phyloP scores from a whole-genome alignment of 2,888 invertebrate genomes.

The Erpobdella octoculata region DNA sequence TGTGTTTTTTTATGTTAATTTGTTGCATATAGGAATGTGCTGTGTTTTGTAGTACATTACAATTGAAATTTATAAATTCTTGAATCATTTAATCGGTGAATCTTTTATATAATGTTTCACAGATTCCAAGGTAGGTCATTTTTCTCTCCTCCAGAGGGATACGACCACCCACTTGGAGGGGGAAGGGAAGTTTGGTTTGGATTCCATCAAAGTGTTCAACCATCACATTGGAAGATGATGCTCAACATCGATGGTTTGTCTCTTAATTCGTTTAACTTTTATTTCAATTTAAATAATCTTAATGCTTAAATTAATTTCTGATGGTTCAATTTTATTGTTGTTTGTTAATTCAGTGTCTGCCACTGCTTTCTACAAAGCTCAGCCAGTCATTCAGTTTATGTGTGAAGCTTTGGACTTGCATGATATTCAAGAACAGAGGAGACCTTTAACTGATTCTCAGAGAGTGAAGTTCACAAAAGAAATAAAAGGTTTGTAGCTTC shows the following conservation, averaged over 20 bases:
- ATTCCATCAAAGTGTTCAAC: constrained; percentile 97
- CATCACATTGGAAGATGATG: constrained; percentile 99
- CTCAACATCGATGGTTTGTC: constrained; percentile 53
- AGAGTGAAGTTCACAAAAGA: constrained; percentile 99
- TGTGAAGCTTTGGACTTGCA: constrained; percentile 76
- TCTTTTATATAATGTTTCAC: not conserved
- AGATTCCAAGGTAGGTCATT: constrained; percentile 22
- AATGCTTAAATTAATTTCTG: not conserved
- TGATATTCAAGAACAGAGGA: constrained; percentile 88
- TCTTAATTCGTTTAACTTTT: not conserved
- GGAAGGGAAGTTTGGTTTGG: constrained; percentile 99
- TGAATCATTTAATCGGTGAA: not conserved
- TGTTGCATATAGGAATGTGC: not conserved
- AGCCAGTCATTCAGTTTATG: constrained; percentile 99
- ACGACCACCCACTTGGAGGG: constrained; percentile 89
- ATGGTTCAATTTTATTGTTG: not conserved
- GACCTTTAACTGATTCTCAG: constrained; percentile 93
- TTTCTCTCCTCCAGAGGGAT: constrained; percentile 70
- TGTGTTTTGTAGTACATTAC: no score
- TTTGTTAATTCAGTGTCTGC: constrained; percentile 72
- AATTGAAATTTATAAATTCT: not conserved
- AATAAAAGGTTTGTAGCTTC: constrained; percentile 72
- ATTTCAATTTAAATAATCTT: no score
- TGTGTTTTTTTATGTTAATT: not conserved
- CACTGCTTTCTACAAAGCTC: constrained; percentile 98